These are phyloP conservation scores for Engystomops pustulosus DNA, from an alignment of 2,113 vertebrate species.

Conservation along the genomic window DNA sequence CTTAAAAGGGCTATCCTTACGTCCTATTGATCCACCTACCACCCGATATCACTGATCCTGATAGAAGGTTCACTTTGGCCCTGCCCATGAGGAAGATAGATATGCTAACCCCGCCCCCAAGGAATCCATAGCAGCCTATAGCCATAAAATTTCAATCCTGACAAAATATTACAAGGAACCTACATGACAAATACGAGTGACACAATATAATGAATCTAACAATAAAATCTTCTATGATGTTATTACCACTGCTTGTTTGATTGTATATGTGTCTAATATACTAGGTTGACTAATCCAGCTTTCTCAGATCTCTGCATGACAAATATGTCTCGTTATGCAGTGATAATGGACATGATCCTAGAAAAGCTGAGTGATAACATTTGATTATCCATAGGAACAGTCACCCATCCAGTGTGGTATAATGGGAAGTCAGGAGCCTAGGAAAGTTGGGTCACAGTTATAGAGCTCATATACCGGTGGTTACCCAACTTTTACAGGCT, in stretches of 20 bases:
- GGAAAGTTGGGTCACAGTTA: background rate
- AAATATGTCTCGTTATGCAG: background rate
- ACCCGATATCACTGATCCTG: background rate
- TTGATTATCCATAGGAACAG: no score
- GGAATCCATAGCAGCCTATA: background rate
- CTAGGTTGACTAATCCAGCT: no score
- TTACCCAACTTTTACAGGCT: no score
- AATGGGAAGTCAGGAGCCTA: background rate
- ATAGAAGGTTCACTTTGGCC: background rate
- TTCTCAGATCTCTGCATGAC: background rate
- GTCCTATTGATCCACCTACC: no score
- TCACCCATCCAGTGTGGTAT: background rate
- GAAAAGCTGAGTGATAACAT: no score
- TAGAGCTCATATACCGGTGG: no score
- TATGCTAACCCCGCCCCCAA: background rate
- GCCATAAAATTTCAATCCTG: no score
- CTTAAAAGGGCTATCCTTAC: no score
- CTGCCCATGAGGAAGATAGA: background rate
- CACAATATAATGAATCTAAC: no score
- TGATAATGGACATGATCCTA: background rate
- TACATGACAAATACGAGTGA: no score
- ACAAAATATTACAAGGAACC: no score
- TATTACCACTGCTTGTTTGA: background rate
- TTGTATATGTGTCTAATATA: background rate
- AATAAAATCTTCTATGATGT: no score